Evolutionary conservation across 2,797 vertebrate genomes (phyloP).

Genomic region (Nyctibius grandis): DNA sequence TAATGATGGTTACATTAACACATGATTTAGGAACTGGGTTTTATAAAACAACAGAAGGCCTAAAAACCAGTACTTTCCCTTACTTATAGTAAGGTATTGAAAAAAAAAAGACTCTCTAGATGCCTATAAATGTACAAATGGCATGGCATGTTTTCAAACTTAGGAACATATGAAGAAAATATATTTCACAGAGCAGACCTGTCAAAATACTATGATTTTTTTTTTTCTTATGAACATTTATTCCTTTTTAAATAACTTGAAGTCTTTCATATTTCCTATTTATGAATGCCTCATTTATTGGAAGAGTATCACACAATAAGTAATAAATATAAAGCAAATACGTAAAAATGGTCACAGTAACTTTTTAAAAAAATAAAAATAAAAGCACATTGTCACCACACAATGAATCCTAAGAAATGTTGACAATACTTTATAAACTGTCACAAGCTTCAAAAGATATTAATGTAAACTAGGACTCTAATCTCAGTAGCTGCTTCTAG

Average conservation of each 20-base stretch:
- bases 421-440: not conserved
- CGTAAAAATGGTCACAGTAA: not conserved
- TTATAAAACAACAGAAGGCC: not conserved
- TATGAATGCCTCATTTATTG: not conserved
- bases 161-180: not conserved
- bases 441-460: not conserved
- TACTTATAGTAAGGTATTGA: not conserved
- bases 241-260: not conserved
- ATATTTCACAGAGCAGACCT: not conserved
- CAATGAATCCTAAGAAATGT: not conserved
- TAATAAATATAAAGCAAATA: not conserved
- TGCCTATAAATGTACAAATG: conserved; percentile 7
- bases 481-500: not conserved
- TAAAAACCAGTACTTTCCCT: not conserved
- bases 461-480: not conserved
- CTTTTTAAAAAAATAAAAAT: not conserved
- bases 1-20: not conserved
- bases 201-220: not conserved
- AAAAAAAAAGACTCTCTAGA: not conserved
- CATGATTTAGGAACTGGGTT: not conserved
- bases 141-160: not conserved
- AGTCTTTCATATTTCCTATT: not conserved
- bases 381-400: not conserved
- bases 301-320: not conserved
- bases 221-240: not conserved